Evolutionary conservation across 1,140 invertebrate species (phyloP), one percentile per base, ranked within the genome.

Genomic region (Melanaphis sacchari): DNA sequence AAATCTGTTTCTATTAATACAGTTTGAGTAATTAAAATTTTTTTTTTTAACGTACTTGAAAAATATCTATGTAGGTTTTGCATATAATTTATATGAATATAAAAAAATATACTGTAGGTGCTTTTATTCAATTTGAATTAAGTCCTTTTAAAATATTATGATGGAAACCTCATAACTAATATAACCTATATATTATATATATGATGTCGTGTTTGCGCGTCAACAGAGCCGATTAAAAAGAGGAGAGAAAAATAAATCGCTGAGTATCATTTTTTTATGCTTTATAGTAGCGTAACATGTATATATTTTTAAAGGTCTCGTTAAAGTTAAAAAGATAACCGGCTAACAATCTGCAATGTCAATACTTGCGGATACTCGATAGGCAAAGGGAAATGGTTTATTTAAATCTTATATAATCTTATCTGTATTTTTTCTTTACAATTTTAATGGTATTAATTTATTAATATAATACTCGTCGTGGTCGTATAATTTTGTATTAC

Each of bases 261-360:
- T 84, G 82, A 84, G 40, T 41, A 26, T 84, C 40, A 40, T 26
- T 84, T 84, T 84, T 84, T 41, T 31, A 26, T 41, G 9, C 9
- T 31, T 15, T 84, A 84, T 15, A 84, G 82, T 3, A 22, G 21
- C 36, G 21, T 82, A 82, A 81, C 11, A 41, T 84, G 24, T 84
- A 84, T 84, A 84, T 3, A 22, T 26, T 84, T 82, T 84, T 84
- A 84, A 84, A 84, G 40, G 82, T 84, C 82, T 84, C 82, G 82
- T 84, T 84, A 84, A 84, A 84, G 82, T 84, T 84, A 84, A 84
- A 84, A 84, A 84, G 38, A 84, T 84, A 84, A 84, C 41, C 36
- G 41, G 40, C 82, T 84, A 84, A 41, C 82, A 84, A 41, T 84
- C 82, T 84, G 38, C 24, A 41, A 84, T 84, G 38, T 84, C 38